Conservation (phyloP, 2,888 invertebrate species). For the Chrysodeixis includens region DNA sequence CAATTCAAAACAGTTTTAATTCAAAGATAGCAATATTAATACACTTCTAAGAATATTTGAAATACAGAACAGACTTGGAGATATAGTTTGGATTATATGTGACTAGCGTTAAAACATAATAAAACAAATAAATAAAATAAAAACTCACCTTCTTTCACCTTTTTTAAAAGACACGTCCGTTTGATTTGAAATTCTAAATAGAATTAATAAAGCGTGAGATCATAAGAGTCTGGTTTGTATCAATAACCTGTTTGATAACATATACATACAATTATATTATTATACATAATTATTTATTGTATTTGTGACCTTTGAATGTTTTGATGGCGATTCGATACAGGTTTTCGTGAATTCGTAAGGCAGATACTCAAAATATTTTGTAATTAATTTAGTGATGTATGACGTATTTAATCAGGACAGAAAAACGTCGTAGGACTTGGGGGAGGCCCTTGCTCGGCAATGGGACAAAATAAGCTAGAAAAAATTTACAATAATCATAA, state of each 20-base stretch:
- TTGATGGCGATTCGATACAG: conserved; percentile 38
- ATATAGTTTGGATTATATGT: too few species aligned
- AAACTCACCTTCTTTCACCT: not conserved
- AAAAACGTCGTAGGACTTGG: too few species aligned
- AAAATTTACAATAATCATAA: too few species aligned
- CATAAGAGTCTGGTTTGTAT: conserved; percentile 11
- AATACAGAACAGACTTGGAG: too few species aligned
- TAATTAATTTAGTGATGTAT: too few species aligned
- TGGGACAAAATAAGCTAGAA: too few species aligned
- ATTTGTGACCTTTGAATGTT: conserved; percentile 35
- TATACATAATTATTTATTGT: conserved; percentile 10
- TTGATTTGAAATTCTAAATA: conserved; percentile 7
- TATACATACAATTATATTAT: conserved; percentile 12
- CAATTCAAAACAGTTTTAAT: too few species aligned
- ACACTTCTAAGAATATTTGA: too few species aligned
- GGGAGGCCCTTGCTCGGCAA: too few species aligned
- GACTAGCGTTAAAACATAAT: too few species aligned
- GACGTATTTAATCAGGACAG: too few species aligned
- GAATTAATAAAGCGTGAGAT: conserved; percentile 17
- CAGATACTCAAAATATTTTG: not conserved
- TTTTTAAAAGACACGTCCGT: conserved; percentile 9
- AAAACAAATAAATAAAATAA: not conserved
- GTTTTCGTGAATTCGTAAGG: conserved; percentile 25
- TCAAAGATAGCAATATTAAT: too few species aligned
- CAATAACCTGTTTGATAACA: conserved; percentile 31